Evolutionary conservation across 2,113 vertebrate species (phyloP).

Genomic region (Lonchura striata): DNA sequence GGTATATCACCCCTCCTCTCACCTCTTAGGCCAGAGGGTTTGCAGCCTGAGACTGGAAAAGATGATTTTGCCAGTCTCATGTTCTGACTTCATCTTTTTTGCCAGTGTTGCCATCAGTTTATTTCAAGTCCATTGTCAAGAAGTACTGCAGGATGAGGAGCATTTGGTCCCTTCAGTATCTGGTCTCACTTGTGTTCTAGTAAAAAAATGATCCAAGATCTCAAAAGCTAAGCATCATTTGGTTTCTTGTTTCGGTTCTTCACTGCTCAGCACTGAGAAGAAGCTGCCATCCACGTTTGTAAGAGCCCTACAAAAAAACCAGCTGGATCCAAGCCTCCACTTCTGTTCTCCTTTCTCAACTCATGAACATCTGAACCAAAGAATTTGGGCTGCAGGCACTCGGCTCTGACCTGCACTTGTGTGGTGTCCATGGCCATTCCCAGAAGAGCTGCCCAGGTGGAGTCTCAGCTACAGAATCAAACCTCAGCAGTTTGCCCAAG

Average conservation of each 20-base stretch:
- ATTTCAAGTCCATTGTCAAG: neutral
- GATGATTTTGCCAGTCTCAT: neutral
- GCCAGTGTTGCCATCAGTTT: neutral
- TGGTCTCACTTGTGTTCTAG: neutral
- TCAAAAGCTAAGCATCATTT: neutral
- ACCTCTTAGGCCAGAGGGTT: neutral
- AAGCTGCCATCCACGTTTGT: neutral
- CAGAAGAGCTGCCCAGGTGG: neutral
- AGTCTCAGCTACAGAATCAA: neutral
- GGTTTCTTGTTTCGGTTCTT: neutral
- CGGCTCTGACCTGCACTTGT: neutral
- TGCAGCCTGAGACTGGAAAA: neutral
- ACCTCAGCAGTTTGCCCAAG: neutral
- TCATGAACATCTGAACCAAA: neutral
- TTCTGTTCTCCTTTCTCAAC: fast-evolving
- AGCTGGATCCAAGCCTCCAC: neutral
- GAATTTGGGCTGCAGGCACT: neutral
- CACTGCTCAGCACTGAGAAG: neutral
- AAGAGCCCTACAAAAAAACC: neutral
- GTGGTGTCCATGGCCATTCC: neutral
- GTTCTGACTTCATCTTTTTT: neutral
- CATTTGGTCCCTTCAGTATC: neutral
- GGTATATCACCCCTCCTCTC: neutral
- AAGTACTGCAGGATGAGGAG: neutral
- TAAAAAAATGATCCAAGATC: neutral